Evolutionary conservation across 2,113 vertebrate genomes (phyloP).

Genomic region (Azemiops feae): DNA sequence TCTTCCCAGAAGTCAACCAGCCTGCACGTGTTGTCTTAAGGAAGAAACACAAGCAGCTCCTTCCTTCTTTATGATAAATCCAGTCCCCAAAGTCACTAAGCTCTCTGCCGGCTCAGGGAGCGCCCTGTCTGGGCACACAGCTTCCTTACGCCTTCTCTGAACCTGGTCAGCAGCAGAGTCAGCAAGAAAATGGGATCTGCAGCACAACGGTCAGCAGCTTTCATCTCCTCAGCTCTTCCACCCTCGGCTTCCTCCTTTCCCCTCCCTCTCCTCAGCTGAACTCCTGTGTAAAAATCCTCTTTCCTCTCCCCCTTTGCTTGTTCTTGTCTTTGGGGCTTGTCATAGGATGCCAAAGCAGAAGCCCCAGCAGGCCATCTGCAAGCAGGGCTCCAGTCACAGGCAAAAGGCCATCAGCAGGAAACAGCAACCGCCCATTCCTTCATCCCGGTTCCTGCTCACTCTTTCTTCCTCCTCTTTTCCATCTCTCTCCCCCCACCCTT

Average conservation of each 20-base stretch:
- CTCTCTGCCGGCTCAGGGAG: neutral
- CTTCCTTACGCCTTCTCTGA: neutral
- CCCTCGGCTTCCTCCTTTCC: neutral
- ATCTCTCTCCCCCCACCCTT: neutral
- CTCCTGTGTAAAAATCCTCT: neutral
- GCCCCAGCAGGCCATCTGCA: neutral
- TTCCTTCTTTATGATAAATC: neutral
- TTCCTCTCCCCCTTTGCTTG: neutral
- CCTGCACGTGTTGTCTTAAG: neutral
- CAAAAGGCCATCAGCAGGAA: neutral
- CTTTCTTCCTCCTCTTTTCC: neutral
- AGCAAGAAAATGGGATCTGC: neutral
- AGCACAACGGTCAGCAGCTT: neutral
- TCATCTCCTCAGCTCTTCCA: neutral
- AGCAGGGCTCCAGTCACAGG: neutral
- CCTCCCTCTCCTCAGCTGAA: neutral
- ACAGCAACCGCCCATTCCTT: neutral
- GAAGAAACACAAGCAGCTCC: neutral
- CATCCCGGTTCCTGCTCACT: neutral
- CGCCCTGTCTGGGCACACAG: neutral
- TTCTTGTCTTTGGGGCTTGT: neutral
- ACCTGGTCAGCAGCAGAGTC: neutral
- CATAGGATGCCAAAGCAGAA: too few species aligned
- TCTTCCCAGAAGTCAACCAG: neutral
- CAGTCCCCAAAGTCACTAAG: neutral